Evolutionary conservation across 2,888 invertebrate species (phyloP).

Genomic region (Dione juno): DNA sequence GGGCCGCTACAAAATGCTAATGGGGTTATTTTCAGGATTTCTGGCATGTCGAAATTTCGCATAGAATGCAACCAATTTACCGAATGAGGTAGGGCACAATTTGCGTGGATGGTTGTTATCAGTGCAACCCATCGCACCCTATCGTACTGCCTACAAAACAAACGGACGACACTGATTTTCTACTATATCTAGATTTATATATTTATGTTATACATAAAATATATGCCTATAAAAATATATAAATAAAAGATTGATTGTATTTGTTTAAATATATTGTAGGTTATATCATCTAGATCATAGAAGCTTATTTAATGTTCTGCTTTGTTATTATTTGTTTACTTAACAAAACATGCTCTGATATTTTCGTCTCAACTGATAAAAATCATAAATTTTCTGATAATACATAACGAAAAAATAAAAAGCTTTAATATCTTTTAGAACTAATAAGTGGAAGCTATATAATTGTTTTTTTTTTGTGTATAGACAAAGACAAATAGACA

Average conservation of each 20-base stretch:
- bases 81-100: slow-evolving; percentile 77
- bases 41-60: slow-evolving; percentile 72
- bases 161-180: not conserved
- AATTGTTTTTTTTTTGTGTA: not conserved
- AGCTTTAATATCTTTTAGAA: too few species aligned
- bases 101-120: slow-evolving; percentile 79
- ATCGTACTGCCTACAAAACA: slow-evolving; percentile 65
- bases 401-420: too few species aligned
- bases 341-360: not conserved
- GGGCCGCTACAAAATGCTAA: slow-evolving; percentile 48
- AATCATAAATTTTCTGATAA: not conserved
- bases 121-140: slow-evolving; percentile 66
- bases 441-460: not conserved
- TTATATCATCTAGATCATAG: not conserved
- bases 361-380: not conserved
- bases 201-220: not conserved
- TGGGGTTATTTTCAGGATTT: slow-evolving; percentile 57
- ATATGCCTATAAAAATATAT: not conserved
- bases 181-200: not conserved
- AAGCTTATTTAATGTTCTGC: not conserved
- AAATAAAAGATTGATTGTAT: not conserved
- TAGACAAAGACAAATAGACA: too few species aligned
- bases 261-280: not conserved
- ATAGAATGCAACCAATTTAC: slow-evolving; percentile 78
- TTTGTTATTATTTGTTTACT: not conserved